These are phyloP conservation scores for Oceanites oceanicus DNA, from an alignment of 2,113 vertebrate genomes.

Conservation along the genomic window DNA sequence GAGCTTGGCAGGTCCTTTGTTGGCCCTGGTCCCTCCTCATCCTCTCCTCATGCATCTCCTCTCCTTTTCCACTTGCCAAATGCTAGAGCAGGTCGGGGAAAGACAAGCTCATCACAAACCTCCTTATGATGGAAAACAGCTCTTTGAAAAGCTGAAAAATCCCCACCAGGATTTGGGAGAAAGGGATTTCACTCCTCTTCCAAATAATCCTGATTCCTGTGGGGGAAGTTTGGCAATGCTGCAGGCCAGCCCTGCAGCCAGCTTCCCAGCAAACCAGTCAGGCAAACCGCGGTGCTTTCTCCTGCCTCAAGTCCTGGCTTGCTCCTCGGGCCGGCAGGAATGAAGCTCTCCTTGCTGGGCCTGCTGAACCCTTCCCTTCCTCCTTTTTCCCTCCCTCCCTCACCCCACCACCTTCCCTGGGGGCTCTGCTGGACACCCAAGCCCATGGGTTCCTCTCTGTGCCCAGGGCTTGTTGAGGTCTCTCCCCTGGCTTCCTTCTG, in stretches of 20 bases:
- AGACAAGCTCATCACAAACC: background rate
- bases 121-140: background rate
- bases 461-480: background rate
- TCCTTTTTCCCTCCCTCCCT: background rate
- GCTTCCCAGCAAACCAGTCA: conserved; percentile 32
- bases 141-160: background rate
- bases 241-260: background rate
- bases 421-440: background rate
- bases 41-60: accelerated
- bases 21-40: background rate
- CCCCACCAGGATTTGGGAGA: background rate
- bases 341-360: background rate
- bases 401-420: accelerated
- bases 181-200: background rate
- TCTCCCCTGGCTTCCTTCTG: background rate
- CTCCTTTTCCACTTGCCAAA: background rate
- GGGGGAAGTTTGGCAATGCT: background rate
- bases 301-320: conserved; percentile 10
- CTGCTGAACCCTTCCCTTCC: conserved; percentile 7
- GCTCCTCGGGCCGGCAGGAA: background rate
- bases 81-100: background rate
- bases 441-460: background rate
- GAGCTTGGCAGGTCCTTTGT: background rate
- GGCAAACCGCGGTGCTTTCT: background rate
- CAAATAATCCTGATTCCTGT: accelerated